Base-by-base conservation (phyloP, 2,888 invertebrate genomes). In the Hypercompe scribonia region DNA sequence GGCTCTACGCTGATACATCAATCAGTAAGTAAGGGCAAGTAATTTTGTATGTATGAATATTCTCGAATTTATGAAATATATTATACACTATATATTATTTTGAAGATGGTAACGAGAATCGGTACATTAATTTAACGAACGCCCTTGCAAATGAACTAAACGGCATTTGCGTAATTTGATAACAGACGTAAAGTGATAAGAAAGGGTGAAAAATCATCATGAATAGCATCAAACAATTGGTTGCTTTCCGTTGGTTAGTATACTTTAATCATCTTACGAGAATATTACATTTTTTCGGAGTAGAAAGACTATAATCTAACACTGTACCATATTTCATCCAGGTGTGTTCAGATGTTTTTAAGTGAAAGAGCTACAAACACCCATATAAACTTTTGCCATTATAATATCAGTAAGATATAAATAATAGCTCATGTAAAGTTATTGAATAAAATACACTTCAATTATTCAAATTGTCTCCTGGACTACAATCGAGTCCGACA, bases 391-490 rank as follows among this genome's bases (percentile, higher is more conserved):
- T 46, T 46, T 46, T 18, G 42, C 42, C 42, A 18, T 1, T 42
- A 42, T 39, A 39, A 39, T 39, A 3, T 13, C n/a, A n/a, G n/a
- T n/a, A n/a, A n/a, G n/a, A n/a, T n/a, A 24, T 24, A 24, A 24
- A 50, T 5, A 61, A 31, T 18, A 15, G 15, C 61, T 61, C 18
- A 31, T 61, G 18, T 7, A 15, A 15, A 61, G 58, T 28, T 58
- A 61, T 61, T 31, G 7, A 7, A 31, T 31, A 66, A 31, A 66
- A 66, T 66, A 46, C 66, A 46, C 46, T 46, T 66, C 68, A 68
- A 68, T 68, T 68, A 54, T 54, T 54, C 36, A 50, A 68, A 68
- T 68, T 68, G 61, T 61, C 36, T 54, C 34, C 7, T 24, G 31
- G 11, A 67, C 33, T 46, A n/a, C 31, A 46, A 33, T 39, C 54